Evolutionary conservation across 1,140 invertebrate genomes (phyloP).

Genomic region (Melipona quadrifasciata): DNA sequence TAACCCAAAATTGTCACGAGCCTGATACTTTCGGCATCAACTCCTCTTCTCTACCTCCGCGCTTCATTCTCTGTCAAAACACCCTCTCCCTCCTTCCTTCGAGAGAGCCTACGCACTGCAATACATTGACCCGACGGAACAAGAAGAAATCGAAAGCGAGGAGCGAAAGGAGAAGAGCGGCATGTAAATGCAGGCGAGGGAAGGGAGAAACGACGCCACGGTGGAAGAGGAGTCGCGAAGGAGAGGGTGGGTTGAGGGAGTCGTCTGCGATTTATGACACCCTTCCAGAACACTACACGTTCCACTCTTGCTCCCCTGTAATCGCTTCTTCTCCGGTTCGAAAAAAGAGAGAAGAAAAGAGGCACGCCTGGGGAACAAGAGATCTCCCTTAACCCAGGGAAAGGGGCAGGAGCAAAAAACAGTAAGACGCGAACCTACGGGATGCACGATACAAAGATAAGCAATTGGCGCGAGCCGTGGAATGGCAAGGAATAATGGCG

Average conservation of each 20-base stretch:
- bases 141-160: not conserved
- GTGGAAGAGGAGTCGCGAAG: not conserved
- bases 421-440: not conserved
- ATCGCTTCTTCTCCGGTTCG: constrained; percentile 45
- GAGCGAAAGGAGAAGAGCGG: not conserved
- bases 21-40: too few species aligned
- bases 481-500: constrained; percentile 21
- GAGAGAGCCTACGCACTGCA: not conserved
- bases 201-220: not conserved
- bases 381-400: not conserved
- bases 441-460: constrained; percentile 38
- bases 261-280: constrained; percentile 52
- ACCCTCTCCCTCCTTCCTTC: rapidly evolving
- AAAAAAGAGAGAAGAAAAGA: not conserved
- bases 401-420: not conserved
- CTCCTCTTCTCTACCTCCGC: not conserved
- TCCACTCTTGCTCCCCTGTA: constrained; percentile 29
- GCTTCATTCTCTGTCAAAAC: not conserved
- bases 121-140: not conserved
- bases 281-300: constrained; percentile 40
- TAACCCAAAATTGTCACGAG: too few species aligned
- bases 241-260: not conserved
- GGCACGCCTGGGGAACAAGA: constrained; percentile 36
- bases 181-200: constrained; percentile 25
- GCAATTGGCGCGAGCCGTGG: constrained; percentile 17